Conservation (phyloP, 1,140 invertebrate genomes). For the Aphaenogaster ashmeadi region DNA sequence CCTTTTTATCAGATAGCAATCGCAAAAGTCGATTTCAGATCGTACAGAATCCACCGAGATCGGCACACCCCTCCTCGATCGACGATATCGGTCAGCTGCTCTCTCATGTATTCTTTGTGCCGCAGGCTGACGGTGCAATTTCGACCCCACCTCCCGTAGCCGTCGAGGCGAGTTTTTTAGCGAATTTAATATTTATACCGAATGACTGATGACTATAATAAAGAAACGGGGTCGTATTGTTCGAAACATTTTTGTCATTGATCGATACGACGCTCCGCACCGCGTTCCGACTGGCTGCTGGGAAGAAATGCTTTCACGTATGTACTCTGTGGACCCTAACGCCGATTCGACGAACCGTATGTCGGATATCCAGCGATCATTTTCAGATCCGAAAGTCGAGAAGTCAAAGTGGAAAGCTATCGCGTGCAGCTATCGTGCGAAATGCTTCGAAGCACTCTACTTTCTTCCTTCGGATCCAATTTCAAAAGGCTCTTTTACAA, state of each 20-base stretch:
- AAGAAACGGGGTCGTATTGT: conserved; percentile 86
- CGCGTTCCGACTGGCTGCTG: conserved; percentile 61
- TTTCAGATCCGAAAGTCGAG: conserved; percentile 32
- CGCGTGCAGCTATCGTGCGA: conserved; percentile 35
- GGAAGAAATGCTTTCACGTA: conserved; percentile 62
- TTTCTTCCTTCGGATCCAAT: not conserved
- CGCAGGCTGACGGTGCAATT: conserved; percentile 85
- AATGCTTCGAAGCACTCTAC: conserved; percentile 3
- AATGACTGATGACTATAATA: conserved; percentile 87
- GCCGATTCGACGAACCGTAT: conserved; percentile 55
- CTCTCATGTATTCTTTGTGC: conserved; percentile 81
- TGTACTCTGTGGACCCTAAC: conserved; percentile 32
- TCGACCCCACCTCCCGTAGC: conserved; percentile 80
- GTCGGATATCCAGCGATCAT: conserved; percentile 56
- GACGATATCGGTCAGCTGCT: conserved; percentile 85
- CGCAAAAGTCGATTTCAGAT: conserved; percentile 64
- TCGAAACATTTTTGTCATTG: conserved; percentile 86
- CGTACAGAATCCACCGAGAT: conserved; percentile 66
- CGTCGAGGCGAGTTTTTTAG: conserved; percentile 83
- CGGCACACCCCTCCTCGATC: conserved; percentile 71
- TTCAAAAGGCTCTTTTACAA: not conserved
- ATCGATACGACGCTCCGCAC: conserved; percentile 82
- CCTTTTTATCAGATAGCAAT: conserved; percentile 58
- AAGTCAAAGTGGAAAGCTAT: conserved; percentile 21
- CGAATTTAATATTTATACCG: conserved; percentile 87